Conservation (phyloP, 2,113 vertebrate species). For the Solea senegalensis region DNA sequence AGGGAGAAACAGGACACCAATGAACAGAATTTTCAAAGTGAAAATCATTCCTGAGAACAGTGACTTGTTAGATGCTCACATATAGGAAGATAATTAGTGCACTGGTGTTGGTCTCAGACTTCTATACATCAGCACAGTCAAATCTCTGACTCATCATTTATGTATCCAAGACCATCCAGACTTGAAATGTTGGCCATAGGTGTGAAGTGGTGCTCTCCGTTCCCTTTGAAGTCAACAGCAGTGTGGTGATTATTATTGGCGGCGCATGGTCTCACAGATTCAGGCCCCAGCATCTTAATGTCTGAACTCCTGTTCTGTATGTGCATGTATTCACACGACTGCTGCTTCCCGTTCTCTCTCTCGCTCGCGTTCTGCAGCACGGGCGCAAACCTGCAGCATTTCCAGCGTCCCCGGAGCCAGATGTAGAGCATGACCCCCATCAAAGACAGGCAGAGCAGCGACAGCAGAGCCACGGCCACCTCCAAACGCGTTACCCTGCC, state of each 20-base stretch:
- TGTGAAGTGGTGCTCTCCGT: constrained; percentile 63
- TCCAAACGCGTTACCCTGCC: constrained; percentile 51
- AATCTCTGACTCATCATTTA: constrained; percentile 81
- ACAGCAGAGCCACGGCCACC: constrained; percentile 63
- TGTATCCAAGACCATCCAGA: constrained; percentile 73
- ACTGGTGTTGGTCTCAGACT: constrained; percentile 6
- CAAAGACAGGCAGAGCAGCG: constrained; percentile 65
- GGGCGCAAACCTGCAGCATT: constrained; percentile 29
- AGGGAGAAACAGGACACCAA: constrained; percentile 5
- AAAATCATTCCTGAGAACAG: constrained; percentile 6
- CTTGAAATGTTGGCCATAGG: constrained; percentile 62
- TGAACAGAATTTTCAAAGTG: constrained; percentile 36
- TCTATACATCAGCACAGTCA: constrained; percentile 55
- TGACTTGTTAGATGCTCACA: constrained; percentile 5
- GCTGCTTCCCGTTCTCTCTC: constrained; percentile 30
- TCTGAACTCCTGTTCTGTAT: constrained; percentile 65
- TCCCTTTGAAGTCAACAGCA: constrained; percentile 67
- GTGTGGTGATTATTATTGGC: constrained; percentile 74
- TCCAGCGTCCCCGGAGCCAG: constrained; percentile 48
- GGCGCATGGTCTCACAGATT: constrained; percentile 39
- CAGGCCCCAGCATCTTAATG: constrained; percentile 46
- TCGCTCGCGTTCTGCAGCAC: constrained; percentile 10
- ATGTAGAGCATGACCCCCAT: constrained; percentile 69
- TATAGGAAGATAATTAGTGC: constrained; percentile 36
- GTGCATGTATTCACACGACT: constrained; percentile 54